Evolutionary conservation across 2,113 vertebrate species (phyloP), one percentile per base, ranked within the genome.

Genomic region (Cepphus grylle): DNA sequence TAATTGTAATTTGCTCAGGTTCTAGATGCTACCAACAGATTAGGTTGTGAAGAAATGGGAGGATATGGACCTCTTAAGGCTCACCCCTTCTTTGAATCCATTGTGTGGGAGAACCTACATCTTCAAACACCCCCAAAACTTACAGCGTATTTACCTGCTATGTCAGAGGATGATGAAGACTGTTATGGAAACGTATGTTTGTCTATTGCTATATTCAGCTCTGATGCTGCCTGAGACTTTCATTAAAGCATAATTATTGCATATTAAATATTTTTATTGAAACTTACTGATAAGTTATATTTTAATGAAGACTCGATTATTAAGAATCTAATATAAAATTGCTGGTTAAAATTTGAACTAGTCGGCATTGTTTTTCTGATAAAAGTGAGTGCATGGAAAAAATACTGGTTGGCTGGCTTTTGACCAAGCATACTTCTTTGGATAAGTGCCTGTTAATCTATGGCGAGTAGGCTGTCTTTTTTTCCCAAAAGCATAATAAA

Each of bases 131-230:
- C 99, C 5, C 99, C 99, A 8, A 99, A 99, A 93, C 99, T 99
- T 89, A 99, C 99, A 2, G 99, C 99, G 0, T 99, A 99, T 96
- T 97, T 99, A 89, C 99, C 99, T 13, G 99, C 99, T 50, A 99
- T 99, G 99, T 99, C 99, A 3, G 99, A 99, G 90, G 99, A 99
- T 52, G 99, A 99, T 32, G 99, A 99, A 96, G 99, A 99, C 97
- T 99, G 99, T 98, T 99, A 99, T 9, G 99, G 99, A 97, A 99
- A 99, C 26, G 99, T 99, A 98, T 98, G 98, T 91, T 85, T 77
- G 12, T 40, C 18, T 52, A 1, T 82, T 78, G 38, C 29, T 82
- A 0, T 65, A 55, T 77, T 94, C 11, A 29, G 30, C 50, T 82
- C 16, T 86, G 79, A 52, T 66, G 67, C 77, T 79, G 63, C 18